phyloP scores from a whole-genome alignment of 2,113 vertebrate genomes.

The Synchiropus splendidus region DNA sequence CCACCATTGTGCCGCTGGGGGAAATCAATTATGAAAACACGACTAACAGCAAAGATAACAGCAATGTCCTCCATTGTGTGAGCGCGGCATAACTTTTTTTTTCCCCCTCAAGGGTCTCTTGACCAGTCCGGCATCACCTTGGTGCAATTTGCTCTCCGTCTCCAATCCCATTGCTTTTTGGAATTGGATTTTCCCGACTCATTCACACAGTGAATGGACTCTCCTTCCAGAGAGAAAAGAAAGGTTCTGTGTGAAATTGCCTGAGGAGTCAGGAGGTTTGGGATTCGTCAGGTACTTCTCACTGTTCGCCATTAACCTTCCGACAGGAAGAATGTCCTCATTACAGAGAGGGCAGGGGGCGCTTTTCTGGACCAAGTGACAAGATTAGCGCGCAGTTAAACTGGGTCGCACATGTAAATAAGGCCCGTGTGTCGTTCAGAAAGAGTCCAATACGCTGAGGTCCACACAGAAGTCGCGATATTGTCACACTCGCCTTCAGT shows the following conservation, averaged over 20 bases:
- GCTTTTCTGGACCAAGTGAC: constrained; percentile 1
- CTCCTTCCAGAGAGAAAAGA: constrained; percentile 41
- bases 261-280: constrained; percentile 53
- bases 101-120: constrained; percentile 58
- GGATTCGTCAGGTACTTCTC: constrained; percentile 42
- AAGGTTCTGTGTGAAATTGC: constrained; percentile 67
- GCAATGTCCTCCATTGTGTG: constrained; percentile 60
- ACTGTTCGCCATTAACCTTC: constrained; percentile 63
- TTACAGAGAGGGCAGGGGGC: constrained; percentile 36
- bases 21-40: constrained; percentile 75
- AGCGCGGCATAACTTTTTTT: constrained; percentile 26
- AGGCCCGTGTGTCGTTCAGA: neutral
- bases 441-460: too few relatives aligned
- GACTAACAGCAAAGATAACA: constrained; percentile 68
- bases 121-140: constrained; percentile 65
- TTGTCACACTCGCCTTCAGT: too few relatives aligned
- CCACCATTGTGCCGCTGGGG: constrained; percentile 55
- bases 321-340: constrained; percentile 62
- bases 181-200: constrained; percentile 75
- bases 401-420: constrained; percentile 20
- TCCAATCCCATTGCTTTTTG: constrained; percentile 72
- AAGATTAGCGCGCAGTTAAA: constrained; percentile 9
- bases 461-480: too few relatives aligned
- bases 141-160: constrained; percentile 70
- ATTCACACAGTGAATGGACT: constrained; percentile 69